These are phyloP conservation scores for Echinops telfairi DNA, from an alignment of 2,113 vertebrate genomes.

Conservation along the genomic window DNA sequence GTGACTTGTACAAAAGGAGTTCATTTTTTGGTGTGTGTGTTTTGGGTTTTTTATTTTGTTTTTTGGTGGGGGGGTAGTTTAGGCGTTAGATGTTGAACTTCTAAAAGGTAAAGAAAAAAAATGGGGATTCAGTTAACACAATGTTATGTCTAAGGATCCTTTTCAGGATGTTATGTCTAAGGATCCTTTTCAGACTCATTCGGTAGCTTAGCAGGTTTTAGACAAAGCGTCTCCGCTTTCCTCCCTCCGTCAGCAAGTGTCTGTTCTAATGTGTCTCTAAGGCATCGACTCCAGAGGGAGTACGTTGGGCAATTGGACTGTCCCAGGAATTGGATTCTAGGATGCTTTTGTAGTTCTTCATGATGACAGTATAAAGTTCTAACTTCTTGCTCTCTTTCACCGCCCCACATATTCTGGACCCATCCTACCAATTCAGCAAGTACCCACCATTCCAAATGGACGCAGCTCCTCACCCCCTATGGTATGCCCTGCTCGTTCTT, in stretches of 20 bases:
- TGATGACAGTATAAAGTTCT: slow-evolving; percentile 82
- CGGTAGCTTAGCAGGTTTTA: slow-evolving; percentile 12
- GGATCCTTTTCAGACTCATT: background rate
- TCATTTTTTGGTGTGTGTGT: too few relatives aligned
- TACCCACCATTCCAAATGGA: slow-evolving; percentile 85
- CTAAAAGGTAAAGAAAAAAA: background rate
- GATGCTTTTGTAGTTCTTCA: slow-evolving; percentile 79
- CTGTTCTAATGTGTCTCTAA: slow-evolving; percentile 41
- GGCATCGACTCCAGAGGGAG: slow-evolving; percentile 37
- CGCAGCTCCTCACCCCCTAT: slow-evolving; percentile 84
- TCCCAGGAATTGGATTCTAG: slow-evolving; percentile 66
- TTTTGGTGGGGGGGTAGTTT: too few relatives aligned
- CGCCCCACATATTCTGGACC: slow-evolving; percentile 85
- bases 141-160: background rate
- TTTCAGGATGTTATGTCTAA: background rate
- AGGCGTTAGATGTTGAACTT: background rate
- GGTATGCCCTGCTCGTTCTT: slow-evolving; percentile 82
- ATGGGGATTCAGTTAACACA: background rate
- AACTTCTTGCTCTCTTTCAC: slow-evolving; percentile 85
- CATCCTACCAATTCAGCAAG: slow-evolving; percentile 86
- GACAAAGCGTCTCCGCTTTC: slow-evolving; percentile 44
- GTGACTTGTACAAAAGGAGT: too few relatives aligned
- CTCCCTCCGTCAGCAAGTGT: background rate
- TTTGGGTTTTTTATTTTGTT: too few relatives aligned
- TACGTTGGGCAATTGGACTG: slow-evolving; percentile 31